Evolutionary conservation across 2,888 invertebrate species (phyloP).

Genomic region (Cacoxenus indagator): DNA sequence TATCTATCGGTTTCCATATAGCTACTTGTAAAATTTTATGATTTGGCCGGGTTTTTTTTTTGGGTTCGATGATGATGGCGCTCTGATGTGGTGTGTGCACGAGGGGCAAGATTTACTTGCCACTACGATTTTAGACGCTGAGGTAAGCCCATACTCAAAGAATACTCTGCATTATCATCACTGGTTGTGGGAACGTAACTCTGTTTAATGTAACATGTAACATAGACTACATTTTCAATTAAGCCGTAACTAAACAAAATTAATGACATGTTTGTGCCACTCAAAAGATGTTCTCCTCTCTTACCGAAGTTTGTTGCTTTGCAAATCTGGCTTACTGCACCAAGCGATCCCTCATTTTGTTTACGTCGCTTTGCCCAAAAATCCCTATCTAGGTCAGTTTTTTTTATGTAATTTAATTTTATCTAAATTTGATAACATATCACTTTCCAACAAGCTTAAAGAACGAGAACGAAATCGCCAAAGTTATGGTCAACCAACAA

Average conservation of each 20-base stretch:
- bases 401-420: constrained; percentile 8
- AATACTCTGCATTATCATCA: not conserved
- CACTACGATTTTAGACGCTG: not conserved
- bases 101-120: not conserved
- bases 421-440: not conserved
- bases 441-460: not conserved
- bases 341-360: not conserved
- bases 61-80: not conserved
- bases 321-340: not conserved
- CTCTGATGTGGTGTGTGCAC: not conserved
- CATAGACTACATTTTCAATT: no score
- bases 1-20: constrained; percentile 23
- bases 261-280: not conserved
- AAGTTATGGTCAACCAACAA: not conserved
- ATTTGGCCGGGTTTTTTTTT: constrained; percentile 10
- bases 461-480: not conserved
- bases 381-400: constrained; percentile 14
- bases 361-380: constrained; percentile 22
- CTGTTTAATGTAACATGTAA: no score
- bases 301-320: not conserved
- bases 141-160: constrained; percentile 9
- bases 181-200: no score
- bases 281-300: not conserved
- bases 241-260: not conserved
- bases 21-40: constrained; percentile 44